phyloP scores from a whole-genome alignment of 2,113 vertebrate genomes.

The Cinclus mexicanus region DNA sequence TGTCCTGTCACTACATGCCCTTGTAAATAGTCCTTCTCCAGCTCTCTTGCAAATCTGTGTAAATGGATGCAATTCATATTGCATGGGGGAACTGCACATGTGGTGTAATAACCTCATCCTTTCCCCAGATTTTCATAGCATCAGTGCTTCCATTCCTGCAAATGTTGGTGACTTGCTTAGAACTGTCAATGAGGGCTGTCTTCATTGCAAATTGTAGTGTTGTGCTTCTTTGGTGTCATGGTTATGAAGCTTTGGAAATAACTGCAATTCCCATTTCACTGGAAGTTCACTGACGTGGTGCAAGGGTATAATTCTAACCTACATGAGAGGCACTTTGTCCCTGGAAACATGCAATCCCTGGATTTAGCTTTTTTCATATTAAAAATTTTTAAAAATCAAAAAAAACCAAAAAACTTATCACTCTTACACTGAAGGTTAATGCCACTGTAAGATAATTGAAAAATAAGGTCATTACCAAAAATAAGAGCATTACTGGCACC shows the following conservation, averaged over 20 bases:
- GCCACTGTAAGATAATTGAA: neutral
- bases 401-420: neutral
- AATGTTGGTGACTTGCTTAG: neutral
- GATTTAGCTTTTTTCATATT: neutral
- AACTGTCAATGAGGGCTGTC: neutral
- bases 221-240: neutral
- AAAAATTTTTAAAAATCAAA: no score
- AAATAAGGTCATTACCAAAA: neutral
- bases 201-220: neutral
- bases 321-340: neutral
- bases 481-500: neutral
- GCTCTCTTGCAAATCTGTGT: neutral
- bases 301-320: neutral
- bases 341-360: neutral
- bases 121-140: neutral
- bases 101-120: neutral
- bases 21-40: neutral
- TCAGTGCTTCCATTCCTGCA: neutral
- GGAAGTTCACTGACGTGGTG: neutral
- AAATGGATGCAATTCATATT: neutral
- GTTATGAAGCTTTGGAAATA: neutral
- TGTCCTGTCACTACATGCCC: neutral
- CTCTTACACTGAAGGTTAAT: neutral
- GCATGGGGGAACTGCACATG: neutral
- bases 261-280: neutral